Conservation (phyloP, 30 jellyfish, hydroid and myxozoan species). For the Chironex yamaguchii region DNA sequence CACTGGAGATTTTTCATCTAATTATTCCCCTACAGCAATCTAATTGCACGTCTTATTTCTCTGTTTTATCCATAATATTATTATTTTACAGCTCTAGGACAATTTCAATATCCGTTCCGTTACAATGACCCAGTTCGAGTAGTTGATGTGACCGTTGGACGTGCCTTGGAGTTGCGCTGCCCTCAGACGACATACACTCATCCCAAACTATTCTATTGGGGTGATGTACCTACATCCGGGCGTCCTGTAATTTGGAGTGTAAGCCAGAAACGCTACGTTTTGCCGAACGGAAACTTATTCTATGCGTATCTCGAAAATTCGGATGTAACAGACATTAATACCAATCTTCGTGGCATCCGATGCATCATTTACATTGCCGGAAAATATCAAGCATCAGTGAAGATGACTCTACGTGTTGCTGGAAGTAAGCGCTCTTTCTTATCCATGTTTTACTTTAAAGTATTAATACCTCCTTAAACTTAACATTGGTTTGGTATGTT, state of each 20-base stretch:
- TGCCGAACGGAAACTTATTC: constrained; percentile 85
- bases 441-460: too few relatives aligned
- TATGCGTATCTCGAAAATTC: constrained; percentile 69
- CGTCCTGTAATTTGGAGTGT: constrained; percentile 62
- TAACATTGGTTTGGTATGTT: too few relatives aligned
- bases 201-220: constrained; percentile 78
- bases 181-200: constrained; percentile 77
- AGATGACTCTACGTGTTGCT: constrained; percentile 43
- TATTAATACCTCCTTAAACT: too few relatives aligned
- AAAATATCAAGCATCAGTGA: constrained; percentile 75
- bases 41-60: too few relatives aligned
- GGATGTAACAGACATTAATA: constrained; percentile 75
- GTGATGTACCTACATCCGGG: constrained; percentile 69
- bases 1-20: too few relatives aligned
- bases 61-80: neutral
- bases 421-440: constrained; percentile 70
- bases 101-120: constrained; percentile 62
- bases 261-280: constrained; percentile 52
- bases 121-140: constrained; percentile 33
- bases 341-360: constrained; percentile 62
- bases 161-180: constrained; percentile 74
- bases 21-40: too few relatives aligned
- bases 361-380: constrained; percentile 82
- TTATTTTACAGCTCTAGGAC: constrained; percentile 70
- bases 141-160: constrained; percentile 78